Conservation (phyloP, 2,888 invertebrate species). For the Cryptocheilus praepositus region DNA sequence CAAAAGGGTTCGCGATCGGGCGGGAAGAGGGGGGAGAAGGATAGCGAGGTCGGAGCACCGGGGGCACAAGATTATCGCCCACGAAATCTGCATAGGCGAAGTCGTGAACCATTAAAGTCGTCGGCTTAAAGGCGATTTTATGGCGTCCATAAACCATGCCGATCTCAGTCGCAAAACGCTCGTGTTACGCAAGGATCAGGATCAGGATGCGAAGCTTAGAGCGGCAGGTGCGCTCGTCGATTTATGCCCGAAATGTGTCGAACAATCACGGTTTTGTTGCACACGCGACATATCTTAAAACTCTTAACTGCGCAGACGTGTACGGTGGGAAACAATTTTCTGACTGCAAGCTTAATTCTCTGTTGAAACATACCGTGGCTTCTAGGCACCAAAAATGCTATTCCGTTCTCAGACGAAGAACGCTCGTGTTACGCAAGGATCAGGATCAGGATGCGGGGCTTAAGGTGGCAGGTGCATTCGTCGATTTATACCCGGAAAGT, state of each 20-base stretch:
- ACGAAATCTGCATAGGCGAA: constrained; percentile 70
- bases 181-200: constrained; percentile 59
- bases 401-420: constrained; percentile 19
- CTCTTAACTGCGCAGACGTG: too few relatives aligned
- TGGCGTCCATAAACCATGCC: constrained; percentile 58
- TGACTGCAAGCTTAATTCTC: too few relatives aligned
- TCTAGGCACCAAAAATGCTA: too few relatives aligned
- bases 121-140: constrained; percentile 59
- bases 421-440: constrained; percentile 60
- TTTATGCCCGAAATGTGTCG: too few relatives aligned
- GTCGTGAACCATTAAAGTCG: constrained; percentile 71
- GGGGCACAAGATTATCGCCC: constrained; percentile 64
- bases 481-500: too few relatives aligned
- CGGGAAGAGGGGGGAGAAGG: constrained; percentile 18
- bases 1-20: constrained; percentile 41
- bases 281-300: too few relatives aligned
- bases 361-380: too few relatives aligned
- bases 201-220: constrained; percentile 34
- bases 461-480: constrained; percentile 41
- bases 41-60: constrained; percentile 58
- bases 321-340: too few relatives aligned
- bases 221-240: constrained; percentile 39
- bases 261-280: too few relatives aligned
- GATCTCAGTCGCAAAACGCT: constrained; percentile 33
- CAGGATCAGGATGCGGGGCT: constrained; percentile 38